Base-by-base conservation (phyloP, 2,113 vertebrate genomes). In the Carlito syrichta region DNA sequence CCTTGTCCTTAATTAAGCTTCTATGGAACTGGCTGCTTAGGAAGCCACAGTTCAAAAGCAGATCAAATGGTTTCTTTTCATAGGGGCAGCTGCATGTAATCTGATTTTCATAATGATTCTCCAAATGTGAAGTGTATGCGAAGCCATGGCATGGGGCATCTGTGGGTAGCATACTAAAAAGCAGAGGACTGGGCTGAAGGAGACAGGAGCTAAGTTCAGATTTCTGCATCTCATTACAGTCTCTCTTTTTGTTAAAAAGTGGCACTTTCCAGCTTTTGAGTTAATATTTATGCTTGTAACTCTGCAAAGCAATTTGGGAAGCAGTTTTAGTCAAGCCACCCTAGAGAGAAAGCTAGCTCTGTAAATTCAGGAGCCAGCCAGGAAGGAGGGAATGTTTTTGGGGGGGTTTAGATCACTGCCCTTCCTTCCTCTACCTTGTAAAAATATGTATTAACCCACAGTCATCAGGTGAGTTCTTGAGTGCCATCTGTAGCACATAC, bases 141-240 rank as follows among this genome's bases (percentile, higher is more conserved):
- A 23, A 52, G 40, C 30, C 0, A 2, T 4, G 60, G 3, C 4
- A 0, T 0, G 3, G 66, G 32, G 19, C 0, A 0, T 7, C 0
- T 0, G 6, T 3, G 6, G 0, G 27, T 0, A 8, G 27, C 23
- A 6, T 43, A 27, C 87, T 19, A 25, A 45, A 45, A 5, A 27
- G 20, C 3, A 6, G 58, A 8, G 13, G 23, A 3, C 22, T 0
- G 32, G 8, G 54, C 0, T 4, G 35, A 8, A 3, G 71, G 35
- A 16, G 43, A 16, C 30, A 9, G 19, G 40, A 40, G 56, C 25
- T 19, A 19, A 5, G 48, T 19, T 7, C 38, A 3, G 8, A 5
- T 27, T 63, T 66, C 81, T 71, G 58, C 77, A 38, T 62, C 78
- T 71, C 16, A 8, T 48, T 43, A 71, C 54, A 50, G 76, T 52